Percentiles rank a stretch among this genome's conserved stretches.
These are phyloP conservation scores for Syrista parreyssii DNA, from an alignment of 2,888 invertebrate species.

Conservation along the genomic window DNA sequence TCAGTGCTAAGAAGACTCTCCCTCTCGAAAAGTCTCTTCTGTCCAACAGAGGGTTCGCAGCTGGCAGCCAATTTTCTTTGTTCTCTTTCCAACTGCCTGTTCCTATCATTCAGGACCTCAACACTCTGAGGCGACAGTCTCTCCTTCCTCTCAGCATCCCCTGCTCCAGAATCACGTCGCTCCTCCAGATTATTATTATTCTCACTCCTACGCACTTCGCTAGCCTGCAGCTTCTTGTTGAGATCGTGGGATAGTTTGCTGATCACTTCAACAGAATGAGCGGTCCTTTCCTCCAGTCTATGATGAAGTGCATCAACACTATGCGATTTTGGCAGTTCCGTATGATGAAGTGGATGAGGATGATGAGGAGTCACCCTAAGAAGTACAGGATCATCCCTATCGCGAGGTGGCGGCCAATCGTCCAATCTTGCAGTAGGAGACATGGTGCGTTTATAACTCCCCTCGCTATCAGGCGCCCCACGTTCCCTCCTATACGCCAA, in stretches of 20 bases:
- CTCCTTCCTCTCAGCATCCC: constrained; percentile 35
- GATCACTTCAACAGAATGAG: constrained; percentile 66
- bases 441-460: constrained; percentile 80
- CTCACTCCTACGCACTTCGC: constrained; percentile 43
- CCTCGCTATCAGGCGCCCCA: constrained; percentile 77
- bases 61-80: constrained; percentile 56
- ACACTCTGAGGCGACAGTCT: constrained; percentile 58
- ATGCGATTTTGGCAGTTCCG: constrained; percentile 52
- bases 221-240: constrained; percentile 61
- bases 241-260: constrained; percentile 67
- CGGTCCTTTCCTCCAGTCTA: constrained; percentile 50
- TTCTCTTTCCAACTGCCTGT: constrained; percentile 57
- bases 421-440: constrained; percentile 70
- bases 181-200: not conserved
- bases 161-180: constrained; percentile 25
- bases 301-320: constrained; percentile 59
- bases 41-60: constrained; percentile 46
- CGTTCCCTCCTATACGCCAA: constrained; percentile 78
- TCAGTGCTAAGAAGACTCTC: constrained; percentile 24
- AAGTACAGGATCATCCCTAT: constrained; percentile 58
- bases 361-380: constrained; percentile 57
- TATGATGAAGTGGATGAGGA: constrained; percentile 39
- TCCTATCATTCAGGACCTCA: constrained; percentile 58
- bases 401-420: constrained; percentile 54
- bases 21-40: not conserved